Evolutionary conservation across 2,888 invertebrate species (phyloP).

Genomic region (Odontocolon sp.): DNA sequence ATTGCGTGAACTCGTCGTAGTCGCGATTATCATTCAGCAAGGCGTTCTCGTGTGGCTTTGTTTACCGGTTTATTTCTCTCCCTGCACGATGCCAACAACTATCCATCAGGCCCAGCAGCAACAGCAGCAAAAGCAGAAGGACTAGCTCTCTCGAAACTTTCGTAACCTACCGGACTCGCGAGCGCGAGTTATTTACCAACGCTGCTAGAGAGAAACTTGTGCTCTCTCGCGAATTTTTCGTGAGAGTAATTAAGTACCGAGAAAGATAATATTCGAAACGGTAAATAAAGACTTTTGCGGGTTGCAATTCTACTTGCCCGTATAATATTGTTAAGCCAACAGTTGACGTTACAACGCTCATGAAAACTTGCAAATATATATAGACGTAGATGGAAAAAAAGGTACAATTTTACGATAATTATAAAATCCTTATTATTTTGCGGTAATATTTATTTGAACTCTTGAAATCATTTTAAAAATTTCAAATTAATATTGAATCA

Average conservation of each 20-base stretch:
- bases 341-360: no score
- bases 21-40: slow-evolving; percentile 54
- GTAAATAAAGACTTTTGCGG: background rate
- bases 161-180: slow-evolving; percentile 37
- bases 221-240: slow-evolving; percentile 35
- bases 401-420: no score
- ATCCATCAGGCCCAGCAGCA: slow-evolving; percentile 8
- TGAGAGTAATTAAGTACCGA: slow-evolving; percentile 20
- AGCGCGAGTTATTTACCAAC: slow-evolving; percentile 26
- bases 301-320: background rate
- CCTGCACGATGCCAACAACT: slow-evolving; percentile 17
- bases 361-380: no score
- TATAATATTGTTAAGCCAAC: no score
- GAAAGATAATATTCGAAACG: background rate
- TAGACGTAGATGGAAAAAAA: no score
- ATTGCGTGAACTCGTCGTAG: slow-evolving; percentile 20
- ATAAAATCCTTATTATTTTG: no score
- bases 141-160: slow-evolving; percentile 54
- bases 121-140: background rate
- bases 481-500: no score
- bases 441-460: no score
- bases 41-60: slow-evolving; percentile 48
- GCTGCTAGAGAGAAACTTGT: slow-evolving; percentile 29
- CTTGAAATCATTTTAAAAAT: no score
- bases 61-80: slow-evolving; percentile 55